These are phyloP conservation scores for Chironomus riparius DNA, from an alignment of 2,888 invertebrate genomes.

Conservation along the genomic window DNA sequence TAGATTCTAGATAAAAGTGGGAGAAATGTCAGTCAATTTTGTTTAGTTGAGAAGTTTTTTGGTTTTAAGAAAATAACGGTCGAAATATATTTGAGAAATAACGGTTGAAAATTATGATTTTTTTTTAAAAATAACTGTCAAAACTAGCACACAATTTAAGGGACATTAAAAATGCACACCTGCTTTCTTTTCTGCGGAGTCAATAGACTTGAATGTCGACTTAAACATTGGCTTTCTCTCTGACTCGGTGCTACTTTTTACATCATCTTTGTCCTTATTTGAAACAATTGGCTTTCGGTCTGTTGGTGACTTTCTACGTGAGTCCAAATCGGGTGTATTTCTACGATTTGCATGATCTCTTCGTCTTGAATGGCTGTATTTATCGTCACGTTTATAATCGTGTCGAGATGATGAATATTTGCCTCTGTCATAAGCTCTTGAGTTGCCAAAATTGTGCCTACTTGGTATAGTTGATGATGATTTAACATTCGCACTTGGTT, in stretches of 20 bases:
- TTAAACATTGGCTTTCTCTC: constrained; percentile 29
- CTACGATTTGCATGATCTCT: background rate
- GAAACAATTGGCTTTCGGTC: constrained; percentile 16
- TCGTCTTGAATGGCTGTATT: background rate
- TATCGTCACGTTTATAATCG: background rate
- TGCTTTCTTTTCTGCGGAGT: constrained; percentile 5
- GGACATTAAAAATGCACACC: background rate
- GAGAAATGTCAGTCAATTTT: too few species aligned
- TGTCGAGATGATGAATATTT: background rate
- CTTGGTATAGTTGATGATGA: background rate
- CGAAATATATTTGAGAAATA: too few species aligned
- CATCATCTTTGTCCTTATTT: constrained; percentile 16
- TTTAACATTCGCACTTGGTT: background rate
- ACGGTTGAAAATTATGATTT: background rate
- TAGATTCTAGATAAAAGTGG: background rate
- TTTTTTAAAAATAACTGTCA: background rate
- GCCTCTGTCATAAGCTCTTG: background rate
- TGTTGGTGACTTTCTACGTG: background rate
- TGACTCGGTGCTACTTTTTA: constrained; percentile 20
- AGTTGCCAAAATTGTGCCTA: background rate
- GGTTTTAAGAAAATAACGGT: too few species aligned
- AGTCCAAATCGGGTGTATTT: background rate
- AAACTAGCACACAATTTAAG: background rate
- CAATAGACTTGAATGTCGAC: constrained; percentile 31
- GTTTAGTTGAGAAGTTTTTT: too few species aligned